phyloP scores from a whole-genome alignment of 2,113 vertebrate species.

The Pelmatolapia mariae region DNA sequence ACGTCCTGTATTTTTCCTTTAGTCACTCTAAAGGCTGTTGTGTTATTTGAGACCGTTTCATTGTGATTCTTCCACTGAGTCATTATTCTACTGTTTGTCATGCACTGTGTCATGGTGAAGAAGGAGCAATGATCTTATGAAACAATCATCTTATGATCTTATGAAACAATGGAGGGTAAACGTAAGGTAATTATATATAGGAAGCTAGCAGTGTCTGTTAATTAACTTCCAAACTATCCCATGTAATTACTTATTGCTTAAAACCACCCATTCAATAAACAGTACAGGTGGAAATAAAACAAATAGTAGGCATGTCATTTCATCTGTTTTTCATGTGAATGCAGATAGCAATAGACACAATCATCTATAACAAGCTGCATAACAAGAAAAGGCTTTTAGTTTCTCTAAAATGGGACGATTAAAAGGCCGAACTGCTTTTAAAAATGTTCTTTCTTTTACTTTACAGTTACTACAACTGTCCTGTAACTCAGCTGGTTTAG shows the following conservation, averaged over 20 bases:
- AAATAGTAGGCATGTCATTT: neutral
- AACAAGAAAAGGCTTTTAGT: neutral
- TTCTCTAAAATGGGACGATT: neutral
- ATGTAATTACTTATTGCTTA: neutral
- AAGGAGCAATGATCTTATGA: neutral
- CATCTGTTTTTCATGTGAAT: neutral
- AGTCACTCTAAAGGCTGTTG: conserved; percentile 41
- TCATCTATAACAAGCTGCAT: neutral
- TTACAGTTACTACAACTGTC: neutral
- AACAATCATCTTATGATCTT: neutral
- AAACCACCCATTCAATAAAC: neutral
- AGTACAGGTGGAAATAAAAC: neutral
- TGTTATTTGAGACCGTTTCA: conserved; percentile 33
- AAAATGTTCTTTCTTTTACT: neutral
- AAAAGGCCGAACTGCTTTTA: neutral
- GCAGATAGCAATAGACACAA: neutral
- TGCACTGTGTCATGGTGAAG: neutral
- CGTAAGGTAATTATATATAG: neutral
- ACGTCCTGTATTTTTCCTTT: conserved; percentile 44
- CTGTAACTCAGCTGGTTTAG: neutral
- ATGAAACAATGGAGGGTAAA: neutral
- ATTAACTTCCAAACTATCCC: neutral
- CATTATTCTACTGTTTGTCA: conserved; percentile 40
- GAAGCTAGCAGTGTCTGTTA: neutral
- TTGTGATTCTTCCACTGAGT: conserved; percentile 36